Evolutionary conservation across 2,888 invertebrate genomes (phyloP).

Genomic region (Melanchra persicariae): DNA sequence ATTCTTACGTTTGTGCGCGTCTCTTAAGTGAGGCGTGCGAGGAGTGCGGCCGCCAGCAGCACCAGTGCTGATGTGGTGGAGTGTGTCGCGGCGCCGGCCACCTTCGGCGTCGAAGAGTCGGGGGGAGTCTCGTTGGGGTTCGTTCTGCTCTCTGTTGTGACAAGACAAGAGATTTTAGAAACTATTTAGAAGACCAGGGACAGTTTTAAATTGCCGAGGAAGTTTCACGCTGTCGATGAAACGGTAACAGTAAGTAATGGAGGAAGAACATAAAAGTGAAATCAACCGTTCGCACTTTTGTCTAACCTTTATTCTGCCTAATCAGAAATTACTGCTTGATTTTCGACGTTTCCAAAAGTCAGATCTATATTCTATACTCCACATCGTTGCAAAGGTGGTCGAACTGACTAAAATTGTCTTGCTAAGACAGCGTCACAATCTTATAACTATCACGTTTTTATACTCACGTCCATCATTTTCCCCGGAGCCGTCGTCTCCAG

Average conservation of each 20-base stretch:
- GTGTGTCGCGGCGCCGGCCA: constrained; percentile 66
- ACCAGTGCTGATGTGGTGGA: constrained; percentile 64
- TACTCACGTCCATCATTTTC: constrained; percentile 77
- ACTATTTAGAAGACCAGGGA: neutral
- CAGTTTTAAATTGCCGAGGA: neutral
- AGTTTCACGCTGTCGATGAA: neutral
- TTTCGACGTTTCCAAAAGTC: neutral
- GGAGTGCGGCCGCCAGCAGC: constrained; percentile 64
- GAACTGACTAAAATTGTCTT: neutral
- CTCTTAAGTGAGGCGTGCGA: constrained; percentile 74
- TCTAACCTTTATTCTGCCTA: neutral
- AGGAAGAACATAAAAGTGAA: neutral
- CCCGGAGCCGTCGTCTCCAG: constrained; percentile 88
- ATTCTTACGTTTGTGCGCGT: constrained; percentile 68
- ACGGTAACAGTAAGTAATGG: neutral
- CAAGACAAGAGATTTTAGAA: constrained; percentile 12
- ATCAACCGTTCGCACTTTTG: neutral
- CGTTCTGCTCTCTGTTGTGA: constrained; percentile 67
- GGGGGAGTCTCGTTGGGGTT: constrained; percentile 73
- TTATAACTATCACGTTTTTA: neutral
- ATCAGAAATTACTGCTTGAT: neutral
- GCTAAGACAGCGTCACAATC: neutral
- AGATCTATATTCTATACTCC: neutral
- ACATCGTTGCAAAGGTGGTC: neutral
- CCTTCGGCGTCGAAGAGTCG: constrained; percentile 79